Evolutionary conservation across 2,888 invertebrate genomes (phyloP).

Genomic region (Germaria angustata): DNA sequence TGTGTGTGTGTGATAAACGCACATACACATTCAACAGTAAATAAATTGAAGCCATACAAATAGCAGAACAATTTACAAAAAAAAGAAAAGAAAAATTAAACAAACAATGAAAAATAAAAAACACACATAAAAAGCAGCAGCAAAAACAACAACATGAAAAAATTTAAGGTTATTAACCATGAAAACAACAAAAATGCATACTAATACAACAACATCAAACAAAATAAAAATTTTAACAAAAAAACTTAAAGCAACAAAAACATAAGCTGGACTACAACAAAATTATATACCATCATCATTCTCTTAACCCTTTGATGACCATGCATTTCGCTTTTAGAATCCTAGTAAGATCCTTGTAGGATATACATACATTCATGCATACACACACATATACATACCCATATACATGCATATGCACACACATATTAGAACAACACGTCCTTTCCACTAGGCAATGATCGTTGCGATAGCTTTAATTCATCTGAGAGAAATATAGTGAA

Average conservation of each 20-base stretch:
- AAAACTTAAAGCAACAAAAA: conserved; percentile 1
- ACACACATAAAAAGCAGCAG: conserved; percentile 26
- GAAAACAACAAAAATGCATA: conserved; percentile 57
- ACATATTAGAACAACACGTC: too few relatives aligned
- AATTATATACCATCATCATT: conserved; percentile 29
- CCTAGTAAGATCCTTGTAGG: too few relatives aligned
- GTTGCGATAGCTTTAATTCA: too few relatives aligned
- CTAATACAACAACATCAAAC: conserved; percentile 50
- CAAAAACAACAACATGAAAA: conserved; percentile 16
- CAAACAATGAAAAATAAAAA: conserved; percentile 44
- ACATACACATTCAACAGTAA: not conserved
- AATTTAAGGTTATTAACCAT: conserved; percentile 63
- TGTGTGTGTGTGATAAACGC: conserved; percentile 1
- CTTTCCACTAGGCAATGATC: too few relatives aligned
- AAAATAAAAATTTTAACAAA: conserved; percentile 34
- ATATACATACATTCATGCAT: too few relatives aligned
- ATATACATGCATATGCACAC: too few relatives aligned
- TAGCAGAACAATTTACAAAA: conserved; percentile 54
- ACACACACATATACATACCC: too few relatives aligned
- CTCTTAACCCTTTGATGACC: not conserved
- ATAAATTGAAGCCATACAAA: conserved; percentile 64
- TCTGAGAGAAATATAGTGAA: too few relatives aligned
- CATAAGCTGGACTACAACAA: conserved; percentile 23
- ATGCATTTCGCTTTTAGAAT: too few relatives aligned
- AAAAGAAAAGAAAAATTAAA: conserved; percentile 21